phyloP scores from a whole-genome alignment of 1,140 invertebrate species.

The Cotesia typhae region DNA sequence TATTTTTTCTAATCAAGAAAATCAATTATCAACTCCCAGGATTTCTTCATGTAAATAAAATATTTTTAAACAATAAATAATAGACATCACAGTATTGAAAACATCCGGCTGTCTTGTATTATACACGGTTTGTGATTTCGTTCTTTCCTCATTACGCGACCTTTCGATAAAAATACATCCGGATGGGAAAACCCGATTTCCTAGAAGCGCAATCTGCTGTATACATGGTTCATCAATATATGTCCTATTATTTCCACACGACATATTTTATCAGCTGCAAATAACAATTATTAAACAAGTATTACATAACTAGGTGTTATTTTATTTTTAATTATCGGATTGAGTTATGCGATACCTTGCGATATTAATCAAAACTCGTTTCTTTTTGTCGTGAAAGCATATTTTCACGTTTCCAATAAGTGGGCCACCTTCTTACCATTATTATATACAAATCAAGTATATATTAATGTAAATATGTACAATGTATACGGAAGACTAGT shows the following conservation, averaged over 20 bases:
- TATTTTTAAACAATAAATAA: conserved; percentile 3
- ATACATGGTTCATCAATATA: conserved; percentile 5
- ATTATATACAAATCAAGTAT: neutral
- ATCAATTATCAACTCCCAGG: neutral
- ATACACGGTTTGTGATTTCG: neutral
- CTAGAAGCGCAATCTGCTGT: neutral
- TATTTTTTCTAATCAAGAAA: neutral
- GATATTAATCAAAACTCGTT: conserved; percentile 15
- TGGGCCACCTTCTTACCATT: conserved; percentile 20
- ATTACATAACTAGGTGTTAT: conserved; percentile 17
- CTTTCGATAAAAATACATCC: conserved; percentile 8
- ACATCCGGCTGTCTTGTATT: conserved; percentile 9
- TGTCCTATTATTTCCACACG: too few species aligned
- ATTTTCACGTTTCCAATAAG: neutral
- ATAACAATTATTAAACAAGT: neutral
- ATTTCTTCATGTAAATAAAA: neutral
- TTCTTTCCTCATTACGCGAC: conserved; percentile 23
- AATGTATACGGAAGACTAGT: neutral
- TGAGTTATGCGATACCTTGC: conserved; percentile 33
- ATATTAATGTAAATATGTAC: too few species aligned
- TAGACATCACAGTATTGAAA: neutral
- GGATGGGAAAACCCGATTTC: conserved; percentile 24
- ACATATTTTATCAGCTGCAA: neutral
- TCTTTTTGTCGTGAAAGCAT: conserved; percentile 28
- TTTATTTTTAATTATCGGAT: neutral